Evolutionary conservation across 1,140 invertebrate species (phyloP).

Genomic region (Diabrotica undecimpunctata): DNA sequence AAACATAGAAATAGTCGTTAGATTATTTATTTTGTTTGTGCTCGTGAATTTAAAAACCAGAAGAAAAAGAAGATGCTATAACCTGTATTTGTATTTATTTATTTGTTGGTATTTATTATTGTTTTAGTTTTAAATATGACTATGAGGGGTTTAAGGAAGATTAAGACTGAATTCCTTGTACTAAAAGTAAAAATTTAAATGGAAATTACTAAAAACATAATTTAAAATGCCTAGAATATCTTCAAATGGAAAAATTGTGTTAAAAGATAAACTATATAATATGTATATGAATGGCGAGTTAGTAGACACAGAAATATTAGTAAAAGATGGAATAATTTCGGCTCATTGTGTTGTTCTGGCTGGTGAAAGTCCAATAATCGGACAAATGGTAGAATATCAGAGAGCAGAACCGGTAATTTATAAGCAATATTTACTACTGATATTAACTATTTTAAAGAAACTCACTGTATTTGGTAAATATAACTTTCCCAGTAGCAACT

Average conservation of each 20-base stretch:
- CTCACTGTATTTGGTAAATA: too few species aligned
- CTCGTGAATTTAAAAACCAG: too few species aligned
- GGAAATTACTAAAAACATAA: neutral
- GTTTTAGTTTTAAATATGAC: neutral
- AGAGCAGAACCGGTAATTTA: neutral
- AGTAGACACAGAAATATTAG: neutral
- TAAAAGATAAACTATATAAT: neutral
- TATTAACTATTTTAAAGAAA: too few species aligned
- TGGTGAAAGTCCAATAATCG: neutral
- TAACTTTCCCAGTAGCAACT: neutral
- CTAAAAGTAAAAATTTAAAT: neutral
- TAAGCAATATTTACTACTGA: too few species aligned
- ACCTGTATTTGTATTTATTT: too few species aligned
- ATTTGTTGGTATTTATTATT: too few species aligned
- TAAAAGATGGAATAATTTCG: neutral
- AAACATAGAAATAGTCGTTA: too few species aligned
- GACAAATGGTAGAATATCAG: neutral
- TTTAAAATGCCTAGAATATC: neutral
- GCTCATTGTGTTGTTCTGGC: neutral
- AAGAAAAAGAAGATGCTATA: neutral
- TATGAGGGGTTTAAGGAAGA: neutral
- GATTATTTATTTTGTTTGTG: too few species aligned
- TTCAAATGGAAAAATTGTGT: neutral
- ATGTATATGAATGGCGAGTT: neutral
- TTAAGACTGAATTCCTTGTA: neutral